phyloP scores from a whole-genome alignment of 2,113 vertebrate genomes.

The Podarcis raffonei region DNA sequence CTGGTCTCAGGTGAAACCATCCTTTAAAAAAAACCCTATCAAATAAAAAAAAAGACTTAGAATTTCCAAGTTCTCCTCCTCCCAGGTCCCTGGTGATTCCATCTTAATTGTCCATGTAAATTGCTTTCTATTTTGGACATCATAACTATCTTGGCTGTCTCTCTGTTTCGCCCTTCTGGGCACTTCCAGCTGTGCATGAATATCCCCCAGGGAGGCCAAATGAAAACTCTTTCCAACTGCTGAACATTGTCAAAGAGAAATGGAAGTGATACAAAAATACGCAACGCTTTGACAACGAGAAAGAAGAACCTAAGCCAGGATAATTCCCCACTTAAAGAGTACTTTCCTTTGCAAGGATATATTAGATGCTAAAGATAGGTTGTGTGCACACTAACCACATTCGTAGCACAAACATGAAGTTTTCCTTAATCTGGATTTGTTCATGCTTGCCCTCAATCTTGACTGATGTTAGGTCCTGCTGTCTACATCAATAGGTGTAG shows the following conservation, averaged over 20 bases:
- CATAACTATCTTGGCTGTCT: slow-evolving; percentile 63
- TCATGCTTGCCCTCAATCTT: too few relatives aligned
- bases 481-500: too few relatives aligned
- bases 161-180: slow-evolving; percentile 71
- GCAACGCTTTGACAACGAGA: background rate
- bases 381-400: too few relatives aligned
- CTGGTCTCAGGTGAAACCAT: slow-evolving; percentile 58
- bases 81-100: slow-evolving; percentile 63
- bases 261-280: slow-evolving; percentile 43
- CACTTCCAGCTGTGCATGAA: slow-evolving; percentile 69
- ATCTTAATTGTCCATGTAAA: slow-evolving; percentile 81
- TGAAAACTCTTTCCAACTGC: slow-evolving; percentile 60
- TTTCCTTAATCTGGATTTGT: too few relatives aligned
- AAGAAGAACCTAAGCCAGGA: slow-evolving; percentile 16
- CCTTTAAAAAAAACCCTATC: background rate
- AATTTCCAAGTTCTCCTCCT: slow-evolving; percentile 67
- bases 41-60: slow-evolving; percentile 45
- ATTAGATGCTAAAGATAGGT: background rate
- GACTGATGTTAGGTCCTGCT: too few relatives aligned
- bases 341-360: slow-evolving; percentile 27
- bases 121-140: slow-evolving; percentile 79
- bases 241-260: slow-evolving; percentile 71
- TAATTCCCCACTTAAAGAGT: slow-evolving; percentile 7
- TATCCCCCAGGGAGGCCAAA: slow-evolving; percentile 62
- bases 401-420: too few relatives aligned